A percentile compares a stretch with the other conserved stretches of the same genome.
phyloP scores from a whole-genome alignment of 2,888 invertebrate species.

The Andricus curvator region DNA sequence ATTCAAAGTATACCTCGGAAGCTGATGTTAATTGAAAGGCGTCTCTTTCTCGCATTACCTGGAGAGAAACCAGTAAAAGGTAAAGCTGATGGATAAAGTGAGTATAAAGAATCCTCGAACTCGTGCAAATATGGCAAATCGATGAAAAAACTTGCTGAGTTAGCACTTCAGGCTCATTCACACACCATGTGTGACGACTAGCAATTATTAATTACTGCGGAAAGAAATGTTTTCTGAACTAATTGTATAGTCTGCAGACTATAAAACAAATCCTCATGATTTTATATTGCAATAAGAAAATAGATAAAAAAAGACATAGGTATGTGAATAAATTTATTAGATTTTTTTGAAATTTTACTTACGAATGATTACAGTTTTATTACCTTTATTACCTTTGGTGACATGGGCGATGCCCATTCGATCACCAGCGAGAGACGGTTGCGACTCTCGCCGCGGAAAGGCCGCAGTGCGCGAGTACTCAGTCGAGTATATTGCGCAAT shows the following conservation, averaged over 20 bases:
- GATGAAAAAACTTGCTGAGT: conserved; percentile 25
- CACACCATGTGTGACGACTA: conserved; percentile 32
- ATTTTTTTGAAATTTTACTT: no score
- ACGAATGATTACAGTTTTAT: no score
- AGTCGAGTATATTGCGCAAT: no score
- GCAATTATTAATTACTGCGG: conserved; percentile 35
- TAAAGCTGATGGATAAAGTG: conserved; percentile 25
- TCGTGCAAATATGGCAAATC: conserved; percentile 37
- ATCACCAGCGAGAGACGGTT: no score
- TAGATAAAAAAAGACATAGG: background rate
- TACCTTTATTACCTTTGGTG: no score
- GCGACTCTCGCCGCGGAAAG: no score
- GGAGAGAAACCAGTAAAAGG: conserved; percentile 33
- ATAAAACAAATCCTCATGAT: background rate
- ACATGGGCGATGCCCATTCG: no score
- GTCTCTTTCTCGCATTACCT: conserved; percentile 27
- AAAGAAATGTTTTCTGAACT: conserved; percentile 24
- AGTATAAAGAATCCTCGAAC: conserved; percentile 17
- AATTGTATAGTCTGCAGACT: conserved; percentile 16
- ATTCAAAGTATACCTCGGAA: conserved; percentile 7
- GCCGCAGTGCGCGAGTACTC: no score
- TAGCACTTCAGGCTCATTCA: conserved; percentile 39
- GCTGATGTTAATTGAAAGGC: conserved; percentile 33
- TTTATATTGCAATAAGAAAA: no score
- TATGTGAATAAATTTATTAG: no score